Base-by-base conservation (phyloP, 1,140 invertebrate genomes). In the Amyelois transitella region DNA sequence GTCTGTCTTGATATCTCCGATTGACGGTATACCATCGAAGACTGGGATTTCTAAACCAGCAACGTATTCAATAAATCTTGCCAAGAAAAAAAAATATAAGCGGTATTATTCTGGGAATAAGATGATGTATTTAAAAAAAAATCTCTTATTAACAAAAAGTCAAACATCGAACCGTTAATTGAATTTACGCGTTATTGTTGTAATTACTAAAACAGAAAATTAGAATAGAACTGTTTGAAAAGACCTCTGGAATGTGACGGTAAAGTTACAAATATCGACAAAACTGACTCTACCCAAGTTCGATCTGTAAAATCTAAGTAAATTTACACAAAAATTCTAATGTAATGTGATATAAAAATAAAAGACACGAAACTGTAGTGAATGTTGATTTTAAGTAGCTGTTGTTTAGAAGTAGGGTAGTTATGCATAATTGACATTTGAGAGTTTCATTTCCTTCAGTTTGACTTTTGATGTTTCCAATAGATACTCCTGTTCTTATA, bases 251-350 rank as follows among this genome's bases (percentile, higher is more conserved):
- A n/a, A 14, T 14, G 50, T 57, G 45, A 25, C 58, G 14, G 58
- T 60, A 5, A 55, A 52, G 51, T 43, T 28, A 43, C n/a, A 20
- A 44, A 63, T 43, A 8, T 17, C 10, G 43, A 50, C 47, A 24
- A 22, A 44, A n/a, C 43, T 5, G 25, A 55, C 43, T 49, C 8
- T 51, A 38, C 32, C 28, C 54, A 56, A n/a, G 20, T 56, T 50
- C 43, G 47, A 56, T 53, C 32, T 67, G 64, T 65, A 54, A 62
- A 62, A 48, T 64, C 62, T 57, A 62, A 32, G 56, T 57, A 49
- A 58, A 54, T 44, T 54, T 77, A 76, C 78, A 81, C 79, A 82
- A 86, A n/a, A 49, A 84, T 84, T 86, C 83, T 86, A 86, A 86
- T 75, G 49, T 81, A 75, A 81, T 86, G 83, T 86, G 83, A 86